Conservation (phyloP, 2,888 invertebrate species). For the Hydrotaea cyrtoneurina region DNA sequence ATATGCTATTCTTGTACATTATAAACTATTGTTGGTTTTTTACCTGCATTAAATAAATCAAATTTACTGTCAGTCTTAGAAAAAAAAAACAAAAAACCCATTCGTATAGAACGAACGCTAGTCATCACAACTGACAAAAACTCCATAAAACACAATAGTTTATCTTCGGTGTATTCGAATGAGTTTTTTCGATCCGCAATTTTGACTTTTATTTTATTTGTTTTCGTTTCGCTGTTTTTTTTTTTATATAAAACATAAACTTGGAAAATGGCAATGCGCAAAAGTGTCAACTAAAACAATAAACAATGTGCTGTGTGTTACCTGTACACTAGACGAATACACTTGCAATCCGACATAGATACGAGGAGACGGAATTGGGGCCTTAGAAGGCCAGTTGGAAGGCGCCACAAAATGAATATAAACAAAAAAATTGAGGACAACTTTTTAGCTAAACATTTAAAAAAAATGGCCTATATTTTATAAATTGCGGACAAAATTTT, state of each 20-base stretch:
- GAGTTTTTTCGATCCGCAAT: background rate
- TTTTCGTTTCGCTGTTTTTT: background rate
- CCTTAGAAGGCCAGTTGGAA: no score
- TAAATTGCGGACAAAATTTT: no score
- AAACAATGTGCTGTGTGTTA: constrained; percentile 56
- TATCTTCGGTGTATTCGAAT: constrained; percentile 12
- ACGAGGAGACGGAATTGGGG: no score
- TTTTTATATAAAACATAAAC: constrained; percentile 12
- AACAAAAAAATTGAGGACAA: no score
- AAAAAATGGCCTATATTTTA: no score
- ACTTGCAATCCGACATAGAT: no score
- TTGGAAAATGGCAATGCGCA: constrained; percentile 51
- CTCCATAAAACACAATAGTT: constrained; percentile 30
- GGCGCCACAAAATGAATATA: no score
- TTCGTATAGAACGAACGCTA: background rate
- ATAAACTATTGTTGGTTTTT: background rate
- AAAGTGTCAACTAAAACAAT: constrained; percentile 65
- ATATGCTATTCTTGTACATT: background rate
- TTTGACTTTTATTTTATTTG: constrained; percentile 8
- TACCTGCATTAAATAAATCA: constrained; percentile 57
- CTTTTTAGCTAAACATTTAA: no score
- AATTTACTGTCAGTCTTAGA: background rate
- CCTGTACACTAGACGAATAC: no score
- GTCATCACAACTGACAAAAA: constrained; percentile 23
- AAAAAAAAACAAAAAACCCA: no score